Evolutionary conservation across 35 echinoderm and acorn worm species (phyloP).

Genomic region (Apostichopus californicus): DNA sequence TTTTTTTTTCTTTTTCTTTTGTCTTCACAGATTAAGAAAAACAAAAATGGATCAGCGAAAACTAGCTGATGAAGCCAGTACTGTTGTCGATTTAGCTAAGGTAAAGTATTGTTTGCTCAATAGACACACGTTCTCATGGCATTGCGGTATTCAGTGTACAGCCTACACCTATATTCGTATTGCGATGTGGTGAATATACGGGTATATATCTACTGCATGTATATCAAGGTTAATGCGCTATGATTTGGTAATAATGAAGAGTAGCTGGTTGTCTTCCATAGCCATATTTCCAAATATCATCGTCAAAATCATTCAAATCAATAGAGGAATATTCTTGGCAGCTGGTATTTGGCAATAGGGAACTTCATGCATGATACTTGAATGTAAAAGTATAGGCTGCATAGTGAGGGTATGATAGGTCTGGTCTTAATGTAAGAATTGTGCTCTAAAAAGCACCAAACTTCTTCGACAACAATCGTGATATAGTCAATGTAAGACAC

Average conservation of each 20-base stretch:
- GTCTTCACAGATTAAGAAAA: slow-evolving; percentile 87
- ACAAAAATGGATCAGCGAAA: slow-evolving; percentile 99
- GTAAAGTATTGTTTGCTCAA: slow-evolving; percentile 41
- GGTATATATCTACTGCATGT: neutral
- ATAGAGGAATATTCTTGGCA: too few species aligned
- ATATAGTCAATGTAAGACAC: too few species aligned
- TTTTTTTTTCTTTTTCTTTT: slow-evolving; percentile 26
- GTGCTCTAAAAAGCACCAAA: too few species aligned
- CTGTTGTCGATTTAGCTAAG: slow-evolving; percentile 98
- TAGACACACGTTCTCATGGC: neutral
- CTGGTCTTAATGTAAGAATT: too few species aligned
- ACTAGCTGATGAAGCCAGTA: slow-evolving; percentile 95
- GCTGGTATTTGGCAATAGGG: too few species aligned
- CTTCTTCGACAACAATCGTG: too few species aligned
- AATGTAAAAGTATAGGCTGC: too few species aligned
- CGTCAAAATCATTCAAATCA: too few species aligned
- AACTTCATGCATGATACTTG: too few species aligned
- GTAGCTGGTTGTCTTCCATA: too few species aligned
- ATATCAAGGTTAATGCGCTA: neutral
- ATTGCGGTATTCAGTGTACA: slow-evolving; percentile 39
- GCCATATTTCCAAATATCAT: too few species aligned
- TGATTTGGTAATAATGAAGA: neutral
- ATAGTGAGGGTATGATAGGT: too few species aligned
- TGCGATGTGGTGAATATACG: slow-evolving; percentile 37
- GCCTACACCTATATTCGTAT: slow-evolving; percentile 10